These are phyloP conservation scores for Sepioteuthis lessoniana DNA, from an alignment of 2,888 invertebrate genomes.

Conservation along the genomic window DNA sequence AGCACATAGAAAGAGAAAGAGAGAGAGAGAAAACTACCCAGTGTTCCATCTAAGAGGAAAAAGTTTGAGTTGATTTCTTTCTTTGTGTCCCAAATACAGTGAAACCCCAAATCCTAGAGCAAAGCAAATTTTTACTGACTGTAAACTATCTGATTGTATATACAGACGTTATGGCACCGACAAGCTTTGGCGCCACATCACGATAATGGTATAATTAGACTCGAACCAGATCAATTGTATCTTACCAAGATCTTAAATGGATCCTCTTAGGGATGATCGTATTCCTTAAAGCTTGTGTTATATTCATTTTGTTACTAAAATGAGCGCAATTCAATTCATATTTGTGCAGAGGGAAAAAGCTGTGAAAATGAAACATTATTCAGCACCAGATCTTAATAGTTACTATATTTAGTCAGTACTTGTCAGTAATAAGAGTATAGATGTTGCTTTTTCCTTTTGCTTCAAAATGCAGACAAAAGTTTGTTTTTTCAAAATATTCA, in stretches of 20 bases:
- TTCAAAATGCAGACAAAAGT: too few relatives aligned
- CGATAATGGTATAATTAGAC: background rate
- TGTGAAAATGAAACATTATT: background rate
- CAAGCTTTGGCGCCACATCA: background rate
- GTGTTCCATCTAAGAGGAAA: background rate
- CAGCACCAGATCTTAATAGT: background rate
- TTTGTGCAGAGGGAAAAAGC: background rate
- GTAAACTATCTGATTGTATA: background rate
- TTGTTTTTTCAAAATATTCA: too few relatives aligned
- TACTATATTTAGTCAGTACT: background rate
- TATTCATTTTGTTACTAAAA: slow-evolving; percentile 6
- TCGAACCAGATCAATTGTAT: background rate
- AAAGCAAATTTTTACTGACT: background rate
- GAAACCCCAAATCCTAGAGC: background rate
- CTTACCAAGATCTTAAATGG: background rate
- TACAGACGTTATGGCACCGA: background rate
- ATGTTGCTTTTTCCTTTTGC: too few relatives aligned
- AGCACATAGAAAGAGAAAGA: too few relatives aligned
- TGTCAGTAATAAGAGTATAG: background rate
- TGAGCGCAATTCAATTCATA: background rate
- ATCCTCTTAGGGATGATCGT: background rate
- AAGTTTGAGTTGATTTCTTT: background rate
- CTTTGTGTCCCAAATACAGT: background rate
- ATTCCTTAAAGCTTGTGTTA: slow-evolving; percentile 18
- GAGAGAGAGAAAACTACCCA: background rate